Evolutionary conservation across 2,888 invertebrate genomes (phyloP).

Genomic region (Thymelicus lineola): DNA sequence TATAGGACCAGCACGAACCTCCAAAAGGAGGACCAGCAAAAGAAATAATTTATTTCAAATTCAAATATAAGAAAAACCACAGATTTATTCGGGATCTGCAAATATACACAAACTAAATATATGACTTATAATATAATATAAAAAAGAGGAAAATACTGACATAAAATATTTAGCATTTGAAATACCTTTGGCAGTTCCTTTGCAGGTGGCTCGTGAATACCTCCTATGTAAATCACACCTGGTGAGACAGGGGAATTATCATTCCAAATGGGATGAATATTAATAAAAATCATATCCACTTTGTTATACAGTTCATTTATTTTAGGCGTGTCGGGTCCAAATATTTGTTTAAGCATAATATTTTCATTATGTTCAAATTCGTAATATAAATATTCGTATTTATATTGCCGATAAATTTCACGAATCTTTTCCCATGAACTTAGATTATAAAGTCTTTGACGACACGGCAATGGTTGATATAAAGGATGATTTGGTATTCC

Average conservation of each 20-base stretch:
- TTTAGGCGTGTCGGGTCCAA: constrained; percentile 43
- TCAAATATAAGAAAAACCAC: too few species aligned
- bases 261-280: constrained; percentile 59
- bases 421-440: constrained; percentile 50
- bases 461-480: constrained; percentile 43
- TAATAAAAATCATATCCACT: constrained; percentile 65
- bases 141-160: too few species aligned
- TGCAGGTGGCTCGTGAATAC: constrained; percentile 55
- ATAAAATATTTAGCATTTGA: too few species aligned
- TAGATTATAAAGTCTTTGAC: constrained; percentile 48
- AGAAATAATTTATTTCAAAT: too few species aligned
- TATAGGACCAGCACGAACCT: too few species aligned
- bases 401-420: constrained; percentile 43
- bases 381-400: constrained; percentile 5
- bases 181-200: constrained; percentile 58
- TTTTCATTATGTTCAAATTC: not conserved
- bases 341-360: not conserved
- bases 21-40: too few species aligned
- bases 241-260: constrained; percentile 58
- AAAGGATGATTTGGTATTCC: constrained; percentile 48
- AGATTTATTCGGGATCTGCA: too few species aligned
- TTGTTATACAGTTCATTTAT: constrained; percentile 48
- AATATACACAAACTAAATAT: too few species aligned
- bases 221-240: constrained; percentile 60
- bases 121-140: too few species aligned